Evolutionary conservation across 2,888 invertebrate species (phyloP), one percentile per base, ranked within the genome.

Genomic region (Pristionchus maxplancki): DNA sequence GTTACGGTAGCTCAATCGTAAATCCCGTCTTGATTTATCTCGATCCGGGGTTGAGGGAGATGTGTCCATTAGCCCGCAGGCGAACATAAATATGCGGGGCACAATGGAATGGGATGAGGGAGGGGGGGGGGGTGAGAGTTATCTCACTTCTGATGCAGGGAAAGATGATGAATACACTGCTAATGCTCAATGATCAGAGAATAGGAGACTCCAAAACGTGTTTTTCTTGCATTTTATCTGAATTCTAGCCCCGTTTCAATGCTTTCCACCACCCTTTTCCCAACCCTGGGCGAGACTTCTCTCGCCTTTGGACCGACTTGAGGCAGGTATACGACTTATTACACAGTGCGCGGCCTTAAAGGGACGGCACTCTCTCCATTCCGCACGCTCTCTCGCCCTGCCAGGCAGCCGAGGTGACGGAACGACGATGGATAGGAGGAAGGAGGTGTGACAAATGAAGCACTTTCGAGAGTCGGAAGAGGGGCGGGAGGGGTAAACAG

Each of bases 361-460:
- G 71, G 71, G 71, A 24, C 31, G 34, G 0, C 13, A 15, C 64
- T 64, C 64, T 64, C 64, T 64, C 34, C 31, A 28, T 28, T 31
- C 1, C 31, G 5, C 28, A 8, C 20, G 0, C 15, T 64, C 28
- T 81, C 48, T 53, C 37, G 53, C 8, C 11, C 44, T 31, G 53
- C 15, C 28, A 34, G 13, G 20, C 17, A 4, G 34, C n/a, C 44
- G 53, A 44, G 31, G 34, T 11, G 53, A 15, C 15, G 37, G 71
- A 37, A 37, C 15, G 24, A 64, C n/a, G 71, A 71, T 71, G 71
- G 71, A 71, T 71, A 37, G 71, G 24, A 28, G 71, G 31, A 34
- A 71, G 78, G 78, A 71, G 78, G 78, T 78, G 78, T 78, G 44
- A 78, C 78, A 78, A 71, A 71, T 71, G 71, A 37, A 71, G 37